These are phyloP conservation scores for Okapia johnstoni DNA, from an alignment of 2,113 vertebrate genomes.

Conservation along the genomic window DNA sequence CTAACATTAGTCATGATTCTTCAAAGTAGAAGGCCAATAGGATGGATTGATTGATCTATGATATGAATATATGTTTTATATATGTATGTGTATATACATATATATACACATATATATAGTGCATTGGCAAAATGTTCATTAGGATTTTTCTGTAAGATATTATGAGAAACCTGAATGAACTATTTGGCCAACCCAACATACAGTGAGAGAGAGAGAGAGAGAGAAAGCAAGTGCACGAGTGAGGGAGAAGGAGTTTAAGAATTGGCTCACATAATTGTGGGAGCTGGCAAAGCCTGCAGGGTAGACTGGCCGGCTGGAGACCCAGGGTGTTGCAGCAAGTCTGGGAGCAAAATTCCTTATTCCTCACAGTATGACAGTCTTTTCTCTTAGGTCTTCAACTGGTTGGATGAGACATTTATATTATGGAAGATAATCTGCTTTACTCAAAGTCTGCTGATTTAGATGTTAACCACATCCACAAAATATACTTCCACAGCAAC, in stretches of 20 bases:
- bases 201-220: background rate
- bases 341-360: background rate
- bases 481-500: background rate
- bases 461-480: background rate
- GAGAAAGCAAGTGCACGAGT: background rate
- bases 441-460: background rate
- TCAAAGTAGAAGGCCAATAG: background rate
- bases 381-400: background rate
- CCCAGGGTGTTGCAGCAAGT: background rate
- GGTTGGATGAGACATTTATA: background rate
- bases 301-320: background rate
- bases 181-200: background rate
- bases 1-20: background rate
- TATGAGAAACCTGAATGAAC: background rate
- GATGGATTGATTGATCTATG: background rate
- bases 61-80: background rate
- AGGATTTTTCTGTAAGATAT: background rate
- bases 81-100: background rate
- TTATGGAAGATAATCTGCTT: background rate
- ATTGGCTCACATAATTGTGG: background rate
- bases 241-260: background rate
- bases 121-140: background rate
- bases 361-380: background rate
- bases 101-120: background rate
- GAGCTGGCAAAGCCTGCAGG: background rate